A percentile compares a stretch with the other conserved stretches of the same genome.
Conservation (phyloP, 1,140 invertebrate genomes). For the Microvelia longipes region DNA sequence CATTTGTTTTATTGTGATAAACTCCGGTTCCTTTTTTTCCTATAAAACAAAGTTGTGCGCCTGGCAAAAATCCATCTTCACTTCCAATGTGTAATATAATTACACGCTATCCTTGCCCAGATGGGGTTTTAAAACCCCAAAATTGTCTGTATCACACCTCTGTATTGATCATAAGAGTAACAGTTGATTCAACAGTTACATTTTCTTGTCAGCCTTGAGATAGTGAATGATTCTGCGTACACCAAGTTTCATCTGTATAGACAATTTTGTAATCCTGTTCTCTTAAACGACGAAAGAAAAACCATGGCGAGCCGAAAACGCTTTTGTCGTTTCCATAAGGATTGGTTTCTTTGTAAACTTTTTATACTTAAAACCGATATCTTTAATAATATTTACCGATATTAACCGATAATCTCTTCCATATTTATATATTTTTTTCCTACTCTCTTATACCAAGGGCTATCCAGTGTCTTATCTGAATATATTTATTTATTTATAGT, state of each 20-base stretch:
- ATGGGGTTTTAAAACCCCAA: not conserved
- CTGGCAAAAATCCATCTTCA: not conserved
- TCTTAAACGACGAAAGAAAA: not conserved
- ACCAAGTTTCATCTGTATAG: not conserved
- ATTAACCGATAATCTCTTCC: no score
- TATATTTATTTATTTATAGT: no score
- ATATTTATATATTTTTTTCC: no score
- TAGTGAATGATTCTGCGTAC: not conserved
- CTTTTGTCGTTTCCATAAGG: not conserved
- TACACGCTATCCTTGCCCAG: not conserved
- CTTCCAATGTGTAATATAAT: not conserved
- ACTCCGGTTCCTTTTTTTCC: not conserved
- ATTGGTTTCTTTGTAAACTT: no score
- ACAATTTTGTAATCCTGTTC: not conserved
- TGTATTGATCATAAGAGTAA: not conserved
- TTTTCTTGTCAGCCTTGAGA: not conserved
- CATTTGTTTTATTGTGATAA: not conserved
- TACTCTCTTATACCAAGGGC: no score
- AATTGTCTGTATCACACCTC: not conserved
- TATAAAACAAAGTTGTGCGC: not conserved
- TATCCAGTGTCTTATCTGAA: no score
- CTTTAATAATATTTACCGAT: no score
- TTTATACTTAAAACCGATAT: no score
- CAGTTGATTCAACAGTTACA: not conserved
- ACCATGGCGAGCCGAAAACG: not conserved